Conservation (phyloP, 2,797 vertebrate species). For the Tangara arthus region DNA sequence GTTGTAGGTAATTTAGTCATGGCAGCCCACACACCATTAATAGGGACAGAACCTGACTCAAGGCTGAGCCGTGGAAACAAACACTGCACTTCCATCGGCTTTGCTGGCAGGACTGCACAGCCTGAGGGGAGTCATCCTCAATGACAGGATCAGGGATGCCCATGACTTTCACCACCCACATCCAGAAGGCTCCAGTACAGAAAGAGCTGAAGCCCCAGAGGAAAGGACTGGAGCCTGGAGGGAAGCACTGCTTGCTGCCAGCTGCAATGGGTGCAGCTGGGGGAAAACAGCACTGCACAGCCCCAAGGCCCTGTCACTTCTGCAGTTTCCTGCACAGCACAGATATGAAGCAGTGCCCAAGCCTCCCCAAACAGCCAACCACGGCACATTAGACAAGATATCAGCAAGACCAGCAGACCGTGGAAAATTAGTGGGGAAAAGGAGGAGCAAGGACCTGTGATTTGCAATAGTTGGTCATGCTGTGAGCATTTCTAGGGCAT, state of each 20-base stretch:
- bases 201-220: neutral
- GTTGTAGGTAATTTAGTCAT: neutral
- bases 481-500: neutral
- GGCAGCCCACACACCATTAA: neutral
- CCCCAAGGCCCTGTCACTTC: neutral
- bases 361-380: neutral
- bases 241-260: neutral
- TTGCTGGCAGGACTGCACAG: neutral
- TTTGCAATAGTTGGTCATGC: neutral
- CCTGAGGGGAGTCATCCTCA: neutral
- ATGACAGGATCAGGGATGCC: too few species aligned
- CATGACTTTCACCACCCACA: accelerated
- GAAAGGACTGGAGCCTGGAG: neutral
- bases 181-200: neutral
- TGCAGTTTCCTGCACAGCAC: neutral
- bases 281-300: neutral
- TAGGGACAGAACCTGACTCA: neutral
- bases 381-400: neutral
- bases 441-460: neutral
- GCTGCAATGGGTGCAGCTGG: neutral
- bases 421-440: neutral
- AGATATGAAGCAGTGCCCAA: neutral
- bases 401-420: neutral
- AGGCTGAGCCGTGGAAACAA: neutral
- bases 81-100: neutral